phyloP scores from a whole-genome alignment of 2,113 vertebrate species.

The Pelodiscus sinensis region DNA sequence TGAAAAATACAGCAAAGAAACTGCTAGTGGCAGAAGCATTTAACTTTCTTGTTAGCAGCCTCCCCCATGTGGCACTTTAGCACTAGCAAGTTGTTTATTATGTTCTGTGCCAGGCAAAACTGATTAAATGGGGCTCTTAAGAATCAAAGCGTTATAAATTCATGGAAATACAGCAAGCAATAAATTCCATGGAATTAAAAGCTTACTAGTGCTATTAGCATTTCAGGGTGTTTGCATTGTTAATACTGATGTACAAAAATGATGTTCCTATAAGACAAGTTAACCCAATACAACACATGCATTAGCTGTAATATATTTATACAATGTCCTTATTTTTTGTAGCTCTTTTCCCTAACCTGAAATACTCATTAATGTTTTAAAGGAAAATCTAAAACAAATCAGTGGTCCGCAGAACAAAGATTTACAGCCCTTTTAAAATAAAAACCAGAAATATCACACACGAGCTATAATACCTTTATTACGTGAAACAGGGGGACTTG shows the following conservation, averaged over 20 bases:
- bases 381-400: constrained; percentile 42
- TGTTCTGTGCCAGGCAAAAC: constrained; percentile 95
- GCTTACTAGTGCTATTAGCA: constrained; percentile 97
- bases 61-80: constrained; percentile 97
- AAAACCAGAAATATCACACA: background rate
- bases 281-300: constrained; percentile 81
- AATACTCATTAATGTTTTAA: constrained; percentile 61
- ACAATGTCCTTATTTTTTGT: constrained; percentile 35
- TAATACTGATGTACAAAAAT: constrained; percentile 95
- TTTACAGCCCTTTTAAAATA: constrained; percentile 35
- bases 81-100: constrained; percentile 98
- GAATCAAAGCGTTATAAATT: constrained; percentile 99
- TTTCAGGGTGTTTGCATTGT: constrained; percentile 97
- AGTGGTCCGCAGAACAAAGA: constrained; percentile 4
- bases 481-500: background rate
- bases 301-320: constrained; percentile 73
- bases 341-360: background rate
- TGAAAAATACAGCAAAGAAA: constrained; percentile 94
- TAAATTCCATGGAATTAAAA: constrained; percentile 99
- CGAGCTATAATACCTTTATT: background rate
- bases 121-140: constrained; percentile 99
- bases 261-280: constrained; percentile 87
- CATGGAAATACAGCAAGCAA: constrained; percentile 99
- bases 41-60: constrained; percentile 96
- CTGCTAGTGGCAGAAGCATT: constrained; percentile 94